Conservation (phyloP, 2,113 vertebrate genomes). For the Psilopogon haemacephalus region DNA sequence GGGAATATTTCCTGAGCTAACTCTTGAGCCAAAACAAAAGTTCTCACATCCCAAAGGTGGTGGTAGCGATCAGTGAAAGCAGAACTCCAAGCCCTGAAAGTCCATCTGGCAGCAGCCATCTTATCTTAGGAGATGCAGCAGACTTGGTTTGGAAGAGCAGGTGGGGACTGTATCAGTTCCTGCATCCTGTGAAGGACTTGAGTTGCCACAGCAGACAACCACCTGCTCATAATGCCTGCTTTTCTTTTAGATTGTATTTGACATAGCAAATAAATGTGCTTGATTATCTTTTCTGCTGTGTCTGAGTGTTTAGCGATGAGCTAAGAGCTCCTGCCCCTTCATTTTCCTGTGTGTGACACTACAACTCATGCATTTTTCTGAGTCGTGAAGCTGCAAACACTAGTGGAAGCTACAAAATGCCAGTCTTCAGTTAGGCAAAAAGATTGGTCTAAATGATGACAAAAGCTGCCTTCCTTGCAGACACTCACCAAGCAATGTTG, state of each 20-base stretch:
- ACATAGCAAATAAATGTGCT: background rate
- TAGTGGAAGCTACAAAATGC: background rate
- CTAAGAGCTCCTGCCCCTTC: background rate
- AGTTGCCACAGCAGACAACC: background rate
- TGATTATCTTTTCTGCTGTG: background rate
- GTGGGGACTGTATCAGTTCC: background rate
- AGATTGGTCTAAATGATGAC: background rate
- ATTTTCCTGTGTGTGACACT: background rate
- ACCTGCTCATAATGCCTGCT: background rate
- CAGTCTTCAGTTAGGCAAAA: background rate
- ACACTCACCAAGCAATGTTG: background rate
- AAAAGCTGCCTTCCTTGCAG: background rate
- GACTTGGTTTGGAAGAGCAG: background rate
- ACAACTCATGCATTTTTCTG: background rate
- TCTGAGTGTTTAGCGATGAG: background rate
- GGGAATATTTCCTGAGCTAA: background rate
- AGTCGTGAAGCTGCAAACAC: background rate
- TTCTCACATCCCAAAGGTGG: background rate
- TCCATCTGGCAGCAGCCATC: background rate
- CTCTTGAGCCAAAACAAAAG: background rate
- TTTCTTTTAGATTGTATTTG: background rate
- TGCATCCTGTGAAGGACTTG: background rate
- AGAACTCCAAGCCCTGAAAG: background rate
- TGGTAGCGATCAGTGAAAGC: background rate
- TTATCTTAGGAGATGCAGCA: background rate